phyloP scores from a whole-genome alignment of 1,140 invertebrate species.

The Tetramorium alpestre region DNA sequence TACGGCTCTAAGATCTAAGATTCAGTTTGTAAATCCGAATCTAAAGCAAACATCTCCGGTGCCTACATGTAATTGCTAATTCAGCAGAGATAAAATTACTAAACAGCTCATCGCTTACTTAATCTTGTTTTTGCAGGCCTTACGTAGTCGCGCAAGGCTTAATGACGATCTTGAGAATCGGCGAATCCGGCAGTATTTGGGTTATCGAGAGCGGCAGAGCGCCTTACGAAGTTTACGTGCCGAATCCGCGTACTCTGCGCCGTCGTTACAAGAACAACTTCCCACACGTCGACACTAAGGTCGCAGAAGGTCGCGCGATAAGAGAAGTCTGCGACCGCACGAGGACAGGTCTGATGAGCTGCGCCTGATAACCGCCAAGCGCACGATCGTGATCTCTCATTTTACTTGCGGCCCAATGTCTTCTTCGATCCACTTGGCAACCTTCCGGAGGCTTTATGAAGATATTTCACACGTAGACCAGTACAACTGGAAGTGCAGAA shows the following conservation, averaged over 20 bases:
- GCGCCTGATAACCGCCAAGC: conserved; percentile 70
- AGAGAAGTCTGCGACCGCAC: conserved; percentile 77
- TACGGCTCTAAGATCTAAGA: neutral
- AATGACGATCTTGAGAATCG: conserved; percentile 83
- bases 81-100: neutral
- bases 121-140: conserved; percentile 77
- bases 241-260: conserved; percentile 77
- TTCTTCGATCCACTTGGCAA: conserved; percentile 3
- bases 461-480: neutral
- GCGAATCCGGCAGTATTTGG: conserved; percentile 85
- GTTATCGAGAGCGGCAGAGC: conserved; percentile 84
- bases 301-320: conserved; percentile 72
- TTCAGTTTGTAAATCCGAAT: neutral
- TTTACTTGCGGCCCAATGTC: neutral
- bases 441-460: neutral
- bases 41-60: neutral
- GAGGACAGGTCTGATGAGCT: conserved; percentile 77
- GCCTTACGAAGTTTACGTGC: conserved; percentile 85
- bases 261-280: conserved; percentile 81
- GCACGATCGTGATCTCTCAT: conserved; percentile 13
- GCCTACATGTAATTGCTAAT: neutral
- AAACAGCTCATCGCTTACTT: neutral
- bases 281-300: conserved; percentile 60
- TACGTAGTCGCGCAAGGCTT: conserved; percentile 84
- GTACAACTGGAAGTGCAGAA: neutral